Evolutionary conservation across 2,113 vertebrate genomes (phyloP).

Genomic region (Tetrax tetrax): DNA sequence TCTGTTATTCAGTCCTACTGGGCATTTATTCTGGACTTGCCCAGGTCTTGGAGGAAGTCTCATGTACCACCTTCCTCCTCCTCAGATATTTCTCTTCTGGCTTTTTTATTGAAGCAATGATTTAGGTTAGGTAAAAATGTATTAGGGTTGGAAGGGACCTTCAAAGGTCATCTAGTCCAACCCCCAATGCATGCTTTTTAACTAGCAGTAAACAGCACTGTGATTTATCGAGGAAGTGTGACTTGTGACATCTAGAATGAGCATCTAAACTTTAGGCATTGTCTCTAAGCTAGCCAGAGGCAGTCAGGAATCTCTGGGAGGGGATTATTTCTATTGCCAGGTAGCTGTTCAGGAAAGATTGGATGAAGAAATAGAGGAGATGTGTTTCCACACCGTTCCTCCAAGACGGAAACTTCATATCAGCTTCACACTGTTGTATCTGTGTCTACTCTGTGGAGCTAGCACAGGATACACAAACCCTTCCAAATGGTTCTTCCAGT

Average conservation of each 20-base stretch:
- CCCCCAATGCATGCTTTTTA: not conserved
- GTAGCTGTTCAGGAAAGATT: not conserved
- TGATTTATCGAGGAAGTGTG: not conserved
- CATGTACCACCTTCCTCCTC: not conserved
- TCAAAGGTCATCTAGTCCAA: too few relatives aligned
- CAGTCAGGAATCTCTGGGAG: not conserved
- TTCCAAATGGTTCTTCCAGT: not conserved
- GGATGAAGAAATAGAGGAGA: not conserved
- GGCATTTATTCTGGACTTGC: not conserved
- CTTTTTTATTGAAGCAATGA: not conserved
- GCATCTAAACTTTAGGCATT: not conserved
- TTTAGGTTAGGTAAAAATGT: not conserved
- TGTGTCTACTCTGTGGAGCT: rapidly evolving
- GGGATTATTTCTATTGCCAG: not conserved
- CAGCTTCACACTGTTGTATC: not conserved
- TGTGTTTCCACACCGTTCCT: not conserved
- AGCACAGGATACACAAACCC: not conserved
- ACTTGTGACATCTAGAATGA: not conserved
- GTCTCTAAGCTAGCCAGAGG: not conserved
- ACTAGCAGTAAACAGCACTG: not conserved
- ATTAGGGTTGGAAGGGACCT: not conserved
- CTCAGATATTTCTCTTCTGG: not conserved
- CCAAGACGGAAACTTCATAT: not conserved
- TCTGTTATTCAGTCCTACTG: not conserved
- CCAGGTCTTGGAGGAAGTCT: not conserved